Base-by-base conservation (phyloP, 2,797 vertebrate genomes). In the Lepilemur ruficaudatus region DNA sequence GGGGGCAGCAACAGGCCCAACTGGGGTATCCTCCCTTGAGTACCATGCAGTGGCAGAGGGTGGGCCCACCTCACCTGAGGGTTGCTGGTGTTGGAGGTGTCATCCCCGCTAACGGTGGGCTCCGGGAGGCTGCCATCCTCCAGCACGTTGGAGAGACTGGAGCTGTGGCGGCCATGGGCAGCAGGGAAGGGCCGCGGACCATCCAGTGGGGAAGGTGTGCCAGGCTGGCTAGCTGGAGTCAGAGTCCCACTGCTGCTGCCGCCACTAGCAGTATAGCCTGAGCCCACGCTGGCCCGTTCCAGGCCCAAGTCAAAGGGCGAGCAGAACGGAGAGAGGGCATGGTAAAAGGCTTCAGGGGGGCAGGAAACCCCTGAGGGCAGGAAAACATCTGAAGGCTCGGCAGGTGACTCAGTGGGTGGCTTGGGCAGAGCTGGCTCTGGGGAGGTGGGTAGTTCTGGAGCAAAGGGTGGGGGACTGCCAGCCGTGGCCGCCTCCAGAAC, bases 91-190 rank as follows among this genome's bases (percentile, higher is more conserved):
- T 99, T 99, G 70, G 99, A 99, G 94, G 99, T 82, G 1, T 99
- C 99, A 90, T 99, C 99, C 0, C 97, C 98, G 4, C 92, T 95
- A 46, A 91, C 0, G 5, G 99, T 98, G 2, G 97, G 96, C 8
- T 99, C 99, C 0, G 99, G 99, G 97, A 99, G 99, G 98, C 99
- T 99, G 98, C 98, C 97, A 7, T 99, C 99, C 1, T 99, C 99
- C 97, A 99, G 98, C 30, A 99, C 99, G 0, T 99, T 99, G 81
- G 99, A 99, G 91, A 99, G 98, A 98, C 99, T 99, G 97, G 99
- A 99, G 98, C 99, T 99, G 98, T 99, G 99, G 92, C 99, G 99
- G 0, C 98, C 98, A 10, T 98, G 98, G 65, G 98, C 97, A 0
- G 99, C 98, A 0, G 99, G 99, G 96, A 99, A 99, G 14, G 99